Base-by-base conservation (phyloP, 2,888 invertebrate species). In the Ormyrus pomaceus region DNA sequence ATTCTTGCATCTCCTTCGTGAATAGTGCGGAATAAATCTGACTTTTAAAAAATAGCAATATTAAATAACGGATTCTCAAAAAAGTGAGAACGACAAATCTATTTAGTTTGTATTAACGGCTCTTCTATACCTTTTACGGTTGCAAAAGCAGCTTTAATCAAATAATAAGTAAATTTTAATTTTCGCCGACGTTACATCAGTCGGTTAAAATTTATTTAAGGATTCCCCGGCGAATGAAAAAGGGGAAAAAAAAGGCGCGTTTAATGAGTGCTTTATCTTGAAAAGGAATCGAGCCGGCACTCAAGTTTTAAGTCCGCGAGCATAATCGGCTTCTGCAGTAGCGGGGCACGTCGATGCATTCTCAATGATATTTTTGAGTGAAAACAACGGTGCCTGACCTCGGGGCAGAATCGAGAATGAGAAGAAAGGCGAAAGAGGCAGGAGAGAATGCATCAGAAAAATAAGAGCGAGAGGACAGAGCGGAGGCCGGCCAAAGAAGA, bases 361-460 rank as follows among this genome's bases (percentile, higher is more conserved):
- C 59, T 74, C 77, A 77, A 77, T 73, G 77, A 80, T 77, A 83
- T 85, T 85, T 84, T 82, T 83, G 82, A 82, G 77, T 78, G 82
- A 79, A 74, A 83, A 83, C 83, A 84, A 83, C 82, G 83, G 82
- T 82, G 79, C 75, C 81, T 79, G 81, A 83, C 84, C 83, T 83
- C 83, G 74, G 84, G 82, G 83, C 82, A 82, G 75, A 79, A 84
- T 77, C 64, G 73, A 80, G 75, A 66, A 77, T 62, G 65, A 78
- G 74, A 53, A 71, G 66, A 62, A 66, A 76, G 80, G 59, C 58
- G 75, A 76, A 77, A 66, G 71, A 50, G 65, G 61, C 53, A 64
- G 62, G 65, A 79, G 72, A 77, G 75, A 81, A 71, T 77, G 69
- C 77, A 77, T 64, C 79, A 58, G 56, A 81, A 82, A 80, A 80